A percentile compares a stretch with the other conserved stretches of the same genome.
These are phyloP conservation scores for Troglohyphantes excavatus DNA, from an alignment of 2,888 invertebrate genomes.

Conservation along the genomic window DNA sequence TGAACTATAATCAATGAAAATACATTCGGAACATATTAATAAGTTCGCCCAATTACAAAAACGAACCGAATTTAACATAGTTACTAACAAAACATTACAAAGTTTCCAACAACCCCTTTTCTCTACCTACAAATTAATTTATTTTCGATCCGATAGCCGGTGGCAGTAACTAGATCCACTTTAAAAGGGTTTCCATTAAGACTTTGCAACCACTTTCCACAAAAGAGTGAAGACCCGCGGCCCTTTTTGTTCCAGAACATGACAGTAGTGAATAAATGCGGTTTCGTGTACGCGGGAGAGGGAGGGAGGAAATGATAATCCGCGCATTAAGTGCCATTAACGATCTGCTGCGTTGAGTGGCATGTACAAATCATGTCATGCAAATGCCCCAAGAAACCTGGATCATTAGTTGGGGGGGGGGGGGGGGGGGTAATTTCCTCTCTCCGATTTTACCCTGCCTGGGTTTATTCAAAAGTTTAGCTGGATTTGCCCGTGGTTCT, in stretches of 20 bases:
- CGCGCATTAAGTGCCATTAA: slow-evolving; percentile 73
- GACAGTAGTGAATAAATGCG: slow-evolving; percentile 25
- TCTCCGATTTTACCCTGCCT: slow-evolving; percentile 22
- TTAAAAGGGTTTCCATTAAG: slow-evolving; percentile 71
- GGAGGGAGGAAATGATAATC: slow-evolving; percentile 52
- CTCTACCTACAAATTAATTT: slow-evolving; percentile 28
- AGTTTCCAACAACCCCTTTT: background rate
- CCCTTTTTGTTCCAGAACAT: slow-evolving; percentile 47
- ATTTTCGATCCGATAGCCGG: slow-evolving; percentile 26
- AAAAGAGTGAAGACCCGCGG: slow-evolving; percentile 55
- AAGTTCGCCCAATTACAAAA: background rate
- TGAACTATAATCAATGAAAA: no score
- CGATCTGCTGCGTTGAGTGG: slow-evolving; percentile 55
- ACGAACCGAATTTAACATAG: background rate
- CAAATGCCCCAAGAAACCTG: slow-evolving; percentile 54
- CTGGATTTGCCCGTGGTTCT: slow-evolving; percentile 27
- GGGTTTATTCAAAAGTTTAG: slow-evolving; percentile 58
- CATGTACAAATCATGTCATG: slow-evolving; percentile 71
- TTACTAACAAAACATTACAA: background rate
- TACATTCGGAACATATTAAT: no score
- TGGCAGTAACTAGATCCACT: slow-evolving; percentile 27
- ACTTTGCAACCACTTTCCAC: background rate
- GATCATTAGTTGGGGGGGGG: slow-evolving; percentile 62
- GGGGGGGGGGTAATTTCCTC: slow-evolving; percentile 63
- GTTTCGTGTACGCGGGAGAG: slow-evolving; percentile 3